phyloP scores from a whole-genome alignment of 1,140 invertebrate genomes.

The Bombus difficillimus region DNA sequence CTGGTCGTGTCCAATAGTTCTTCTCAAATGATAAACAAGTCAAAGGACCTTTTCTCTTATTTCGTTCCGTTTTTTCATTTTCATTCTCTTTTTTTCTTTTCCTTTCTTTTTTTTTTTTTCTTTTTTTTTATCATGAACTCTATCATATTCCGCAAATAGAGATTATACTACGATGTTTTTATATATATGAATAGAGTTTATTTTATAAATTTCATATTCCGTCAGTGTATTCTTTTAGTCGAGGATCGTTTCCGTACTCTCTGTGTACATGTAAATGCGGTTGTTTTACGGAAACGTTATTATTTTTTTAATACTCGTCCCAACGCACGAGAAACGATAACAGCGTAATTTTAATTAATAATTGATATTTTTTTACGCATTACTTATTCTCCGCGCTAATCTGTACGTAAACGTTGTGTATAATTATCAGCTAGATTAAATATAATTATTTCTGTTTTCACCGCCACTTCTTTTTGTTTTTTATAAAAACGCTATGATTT shows the following conservation, averaged over 20 bases:
- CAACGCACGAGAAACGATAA: constrained; percentile 22
- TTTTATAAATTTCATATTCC: constrained; percentile 63
- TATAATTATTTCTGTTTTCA: constrained; percentile 25
- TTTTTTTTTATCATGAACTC: constrained; percentile 27
- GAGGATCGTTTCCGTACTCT: constrained; percentile 52
- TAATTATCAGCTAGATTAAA: constrained; percentile 40
- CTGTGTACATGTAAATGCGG: constrained; percentile 21
- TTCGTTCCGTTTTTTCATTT: constrained; percentile 17
- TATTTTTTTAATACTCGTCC: constrained; percentile 37
- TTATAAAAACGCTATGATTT: constrained; percentile 8
- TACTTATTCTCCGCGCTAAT: constrained; percentile 54
- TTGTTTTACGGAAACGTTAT: constrained; percentile 41
- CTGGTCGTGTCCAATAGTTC: constrained; percentile 49
- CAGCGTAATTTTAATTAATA: constrained; percentile 57
- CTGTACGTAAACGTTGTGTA: constrained; percentile 49
- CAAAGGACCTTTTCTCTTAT: constrained; percentile 33
- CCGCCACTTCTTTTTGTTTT: constrained; percentile 31
- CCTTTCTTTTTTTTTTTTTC: background rate
- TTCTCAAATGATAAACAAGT: constrained; percentile 25
- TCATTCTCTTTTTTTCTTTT: background rate
- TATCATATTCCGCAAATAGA: constrained; percentile 29
- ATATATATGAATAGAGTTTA: constrained; percentile 41
- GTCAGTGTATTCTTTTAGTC: constrained; percentile 59
- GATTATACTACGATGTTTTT: constrained; percentile 57
- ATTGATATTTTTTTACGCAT: constrained; percentile 58